Conservation (phyloP, 2,797 vertebrate species). For the Crocodylus rhombifer region DNA sequence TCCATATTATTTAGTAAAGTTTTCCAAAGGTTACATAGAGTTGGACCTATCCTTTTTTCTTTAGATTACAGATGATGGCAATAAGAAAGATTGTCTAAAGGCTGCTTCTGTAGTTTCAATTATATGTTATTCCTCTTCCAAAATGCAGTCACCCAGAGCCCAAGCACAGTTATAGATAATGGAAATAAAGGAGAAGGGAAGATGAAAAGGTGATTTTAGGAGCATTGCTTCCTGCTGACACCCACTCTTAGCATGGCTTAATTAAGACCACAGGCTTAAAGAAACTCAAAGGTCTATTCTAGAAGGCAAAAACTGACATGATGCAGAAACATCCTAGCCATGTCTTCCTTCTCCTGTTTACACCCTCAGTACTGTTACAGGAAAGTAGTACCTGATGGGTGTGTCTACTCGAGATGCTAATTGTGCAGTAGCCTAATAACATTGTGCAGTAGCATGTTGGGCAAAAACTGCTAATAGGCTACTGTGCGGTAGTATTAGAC, state of each 20-base stretch:
- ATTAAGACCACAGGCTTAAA: neutral
- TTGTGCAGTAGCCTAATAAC: too few relatives aligned
- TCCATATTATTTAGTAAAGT: neutral
- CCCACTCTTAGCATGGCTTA: neutral
- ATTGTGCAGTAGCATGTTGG: too few relatives aligned
- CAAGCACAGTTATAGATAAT: too few relatives aligned
- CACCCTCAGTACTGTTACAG: too few relatives aligned
- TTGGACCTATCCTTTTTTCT: neutral
- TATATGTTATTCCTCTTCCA: neutral
- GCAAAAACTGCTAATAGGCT: too few relatives aligned
- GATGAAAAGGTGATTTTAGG: fast-evolving
- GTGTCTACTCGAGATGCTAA: too few relatives aligned
- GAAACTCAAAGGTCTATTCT: neutral
- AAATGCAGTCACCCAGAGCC: neutral
- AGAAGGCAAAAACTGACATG: neutral
- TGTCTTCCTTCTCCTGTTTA: neutral
- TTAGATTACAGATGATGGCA: neutral
- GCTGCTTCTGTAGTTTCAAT: neutral
- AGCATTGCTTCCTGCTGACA: fast-evolving
- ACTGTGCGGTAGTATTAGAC: too few relatives aligned
- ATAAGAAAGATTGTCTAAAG: too few relatives aligned
- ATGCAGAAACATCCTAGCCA: neutral
- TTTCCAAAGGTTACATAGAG: neutral
- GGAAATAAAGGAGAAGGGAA: neutral
- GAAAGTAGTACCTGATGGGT: too few relatives aligned